phyloP scores from a whole-genome alignment of 2,113 vertebrate genomes.

The Xenopus borealis region DNA sequence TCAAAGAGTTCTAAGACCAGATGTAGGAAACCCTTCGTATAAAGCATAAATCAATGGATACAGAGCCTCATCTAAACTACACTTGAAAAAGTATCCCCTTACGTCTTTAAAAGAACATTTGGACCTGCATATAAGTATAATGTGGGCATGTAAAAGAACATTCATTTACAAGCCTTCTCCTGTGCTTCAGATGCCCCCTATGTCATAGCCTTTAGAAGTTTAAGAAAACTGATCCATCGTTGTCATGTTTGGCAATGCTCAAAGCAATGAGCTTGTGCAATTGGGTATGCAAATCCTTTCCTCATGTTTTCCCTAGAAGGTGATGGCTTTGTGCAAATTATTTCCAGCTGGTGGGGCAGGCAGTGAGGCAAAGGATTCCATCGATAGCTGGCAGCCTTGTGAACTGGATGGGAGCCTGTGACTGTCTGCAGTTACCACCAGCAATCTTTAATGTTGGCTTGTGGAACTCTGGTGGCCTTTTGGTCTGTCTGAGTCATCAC shows the following conservation, averaged over 20 bases:
- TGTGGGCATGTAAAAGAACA: not conserved
- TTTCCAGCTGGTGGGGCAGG: constrained; percentile 30
- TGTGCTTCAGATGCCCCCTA: not conserved
- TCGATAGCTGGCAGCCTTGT: not conserved
- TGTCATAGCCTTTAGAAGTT: constrained; percentile 1
- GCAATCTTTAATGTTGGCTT: not conserved
- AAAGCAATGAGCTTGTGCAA: constrained; percentile 10
- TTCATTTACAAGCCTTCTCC: not conserved
- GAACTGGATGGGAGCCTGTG: not conserved
- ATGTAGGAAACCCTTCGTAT: no score
- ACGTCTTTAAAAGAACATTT: no score
- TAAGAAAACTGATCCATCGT: constrained; percentile 11
- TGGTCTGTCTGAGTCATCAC: not conserved
- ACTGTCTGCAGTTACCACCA: constrained; percentile 4
- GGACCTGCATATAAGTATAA: no score
- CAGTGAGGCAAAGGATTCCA: constrained; percentile 35
- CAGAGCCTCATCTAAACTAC: no score
- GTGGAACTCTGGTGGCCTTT: constrained; percentile 8
- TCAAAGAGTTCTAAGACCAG: no score
- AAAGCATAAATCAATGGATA: no score
- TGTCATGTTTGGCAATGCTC: constrained; percentile 27
- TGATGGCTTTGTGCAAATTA: constrained; percentile 2
- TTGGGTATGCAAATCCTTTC: constrained; percentile 11
- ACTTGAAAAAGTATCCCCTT: no score
- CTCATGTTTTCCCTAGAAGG: constrained; percentile 30